Evolutionary conservation across 2,113 vertebrate genomes (phyloP), one percentile per base, ranked within the genome.

Genomic region (Ameiurus melas): DNA sequence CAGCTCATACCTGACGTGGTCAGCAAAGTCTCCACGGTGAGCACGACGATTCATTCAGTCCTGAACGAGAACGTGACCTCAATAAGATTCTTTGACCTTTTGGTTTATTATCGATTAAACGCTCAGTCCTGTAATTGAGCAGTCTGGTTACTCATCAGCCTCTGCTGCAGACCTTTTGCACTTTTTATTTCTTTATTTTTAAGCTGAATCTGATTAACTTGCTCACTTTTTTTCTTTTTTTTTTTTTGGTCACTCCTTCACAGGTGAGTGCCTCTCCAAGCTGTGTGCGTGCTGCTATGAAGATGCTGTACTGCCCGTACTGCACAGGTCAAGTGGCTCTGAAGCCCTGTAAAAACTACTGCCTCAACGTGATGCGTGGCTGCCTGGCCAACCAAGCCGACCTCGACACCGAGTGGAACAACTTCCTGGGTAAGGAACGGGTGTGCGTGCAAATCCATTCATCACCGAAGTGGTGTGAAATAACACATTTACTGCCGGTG

Each of bases 331-430:
- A 99, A n/a, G 96, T 99, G 30, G 95, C 97, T 0, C 95, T 98
- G 91, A 99, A 98, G 86, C 98, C 98, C 1, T 99, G 98, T 92
- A 97, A 97, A 94, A 99, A 98, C 93, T 99, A 99, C 95, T 99
- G 98, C 90, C 97, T 99, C 7, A 99, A 99, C 0, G 98, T 99
- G 92, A 96, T 99, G 97, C 96, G 97, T 25, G 98, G 98, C 83
- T 99, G 98, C 92, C 93, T 99, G 93, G 98, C 98, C 92, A 98
- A 98, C 93, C 98, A 99, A 92, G 98, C 98, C 0, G 98, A 99
- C 92, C 92, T 99, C 87, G 98, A 99, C 85, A 88, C 95, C 0
- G 98, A 99, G 81, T 99, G 98, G 98, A 99, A 99, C 94, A 98
- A 94, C 94, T 99, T 99, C 88, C 96, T 99, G 16, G 98, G 98